A percentile compares a stretch with the other conserved stretches of the same genome.
These are phyloP conservation scores for Onychomys arenicola DNA, from an alignment of 2,797 vertebrate species.

Conservation along the genomic window DNA sequence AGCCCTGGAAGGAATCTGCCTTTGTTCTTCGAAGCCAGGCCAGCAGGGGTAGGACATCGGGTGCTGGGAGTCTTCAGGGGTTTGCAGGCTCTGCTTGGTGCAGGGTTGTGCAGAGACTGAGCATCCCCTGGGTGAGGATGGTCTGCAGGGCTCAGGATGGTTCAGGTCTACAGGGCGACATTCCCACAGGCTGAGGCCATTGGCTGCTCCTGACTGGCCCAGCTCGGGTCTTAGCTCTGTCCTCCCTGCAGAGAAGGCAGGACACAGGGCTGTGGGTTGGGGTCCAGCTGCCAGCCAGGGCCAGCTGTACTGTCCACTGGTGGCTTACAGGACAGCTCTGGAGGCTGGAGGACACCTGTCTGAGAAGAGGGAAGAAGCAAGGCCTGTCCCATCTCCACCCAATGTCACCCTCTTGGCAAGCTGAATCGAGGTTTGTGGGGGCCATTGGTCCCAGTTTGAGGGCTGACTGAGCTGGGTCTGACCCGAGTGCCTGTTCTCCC, in stretches of 20 bases:
- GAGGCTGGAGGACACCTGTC: background rate
- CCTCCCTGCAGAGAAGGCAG: background rate
- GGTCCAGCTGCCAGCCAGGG: background rate
- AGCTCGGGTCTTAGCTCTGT: background rate
- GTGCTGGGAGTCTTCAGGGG: background rate
- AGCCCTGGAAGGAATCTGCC: background rate
- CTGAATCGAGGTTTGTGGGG: background rate
- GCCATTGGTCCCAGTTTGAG: background rate
- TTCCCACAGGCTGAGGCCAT: background rate
- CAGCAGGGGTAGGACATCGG: background rate
- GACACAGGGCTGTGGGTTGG: too few species aligned
- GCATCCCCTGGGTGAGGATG: background rate
- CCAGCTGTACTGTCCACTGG: background rate
- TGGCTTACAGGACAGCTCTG: background rate
- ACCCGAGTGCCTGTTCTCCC: background rate
- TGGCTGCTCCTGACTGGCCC: background rate
- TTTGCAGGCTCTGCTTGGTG: background rate
- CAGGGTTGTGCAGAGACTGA: background rate
- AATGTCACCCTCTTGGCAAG: background rate
- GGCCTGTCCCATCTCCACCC: background rate
- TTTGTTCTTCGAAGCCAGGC: background rate
- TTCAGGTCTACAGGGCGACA: background rate
- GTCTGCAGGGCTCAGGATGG: background rate
- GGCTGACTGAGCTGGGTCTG: background rate
- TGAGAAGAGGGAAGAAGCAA: background rate